Base-by-base conservation (phyloP, 2,113 vertebrate species). In the Sisor rabdophorus region DNA sequence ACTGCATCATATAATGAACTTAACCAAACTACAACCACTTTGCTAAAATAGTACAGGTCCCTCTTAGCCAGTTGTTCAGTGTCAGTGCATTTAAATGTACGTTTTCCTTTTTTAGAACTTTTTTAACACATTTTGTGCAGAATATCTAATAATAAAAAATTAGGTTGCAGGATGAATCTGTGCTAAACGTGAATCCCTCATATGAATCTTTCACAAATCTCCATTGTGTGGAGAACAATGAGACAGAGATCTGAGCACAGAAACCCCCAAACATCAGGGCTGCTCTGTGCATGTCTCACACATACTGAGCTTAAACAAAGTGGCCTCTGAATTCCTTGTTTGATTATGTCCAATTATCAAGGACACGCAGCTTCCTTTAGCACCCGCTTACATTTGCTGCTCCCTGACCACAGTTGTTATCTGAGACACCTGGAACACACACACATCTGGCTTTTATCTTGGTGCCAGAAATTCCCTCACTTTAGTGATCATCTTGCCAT, bases 381-480 rank as follows among this genome's bases (percentile, higher is more conserved):
- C 13, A 65, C 54, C 78, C 72, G 60, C 54, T 70, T 75, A 77
- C 52, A 58, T 75, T 53, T n/a, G 2, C 48, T 26, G 68, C 60
- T 76, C 16, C 17, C 63, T 75, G 64, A 76, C 63, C 71, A 22
- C 59, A 55, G 71, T 58, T 52, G 76, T 78, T 71, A 81, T 78
- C 36, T 56, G 71, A 75, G 65, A 67, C 50, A 78, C 56, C 28
- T 56, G 65, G 65, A 69, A 52, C 20, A 79, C 80, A 74, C 75
- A 81, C 81, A 86, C 86, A 88, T 64, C 77, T 89, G 86, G 87
- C 81, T 86, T 80, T 81, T 12, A 32, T 82, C 58, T 17, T 47
- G 22, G 77, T 82, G 77, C 71, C 71, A 4, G 65, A 61, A 54
- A 56, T 36, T 58, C 48, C 71, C 65, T 58, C 13, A 40, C 48